Evolutionary conservation across 2,797 vertebrate species (phyloP).

Genomic region (Streptopelia turtur): DNA sequence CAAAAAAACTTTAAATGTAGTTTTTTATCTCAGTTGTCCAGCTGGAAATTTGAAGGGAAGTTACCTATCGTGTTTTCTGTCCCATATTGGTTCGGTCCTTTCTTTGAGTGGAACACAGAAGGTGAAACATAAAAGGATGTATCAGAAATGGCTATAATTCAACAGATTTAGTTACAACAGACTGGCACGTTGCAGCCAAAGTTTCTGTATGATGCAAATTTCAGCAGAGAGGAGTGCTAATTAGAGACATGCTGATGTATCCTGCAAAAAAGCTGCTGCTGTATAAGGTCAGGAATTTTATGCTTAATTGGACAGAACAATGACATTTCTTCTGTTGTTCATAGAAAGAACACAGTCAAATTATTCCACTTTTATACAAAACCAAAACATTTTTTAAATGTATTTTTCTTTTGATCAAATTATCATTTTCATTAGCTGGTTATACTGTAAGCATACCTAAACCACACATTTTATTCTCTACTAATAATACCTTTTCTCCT

Average conservation of each 20-base stretch:
- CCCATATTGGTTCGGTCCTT: neutral
- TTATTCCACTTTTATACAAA: neutral
- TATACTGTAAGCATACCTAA: neutral
- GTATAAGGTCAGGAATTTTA: neutral
- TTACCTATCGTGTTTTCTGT: neutral
- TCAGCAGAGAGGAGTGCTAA: neutral
- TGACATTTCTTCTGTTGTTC: neutral
- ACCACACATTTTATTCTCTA: neutral
- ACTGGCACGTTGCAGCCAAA: neutral
- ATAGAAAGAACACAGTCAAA: neutral
- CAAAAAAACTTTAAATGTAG: neutral
- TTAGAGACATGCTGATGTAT: neutral
- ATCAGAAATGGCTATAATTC: neutral
- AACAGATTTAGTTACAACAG: neutral
- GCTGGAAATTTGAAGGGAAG: neutral
- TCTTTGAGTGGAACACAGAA: neutral
- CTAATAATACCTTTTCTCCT: slow-evolving; percentile 90
- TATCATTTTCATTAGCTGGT: neutral
- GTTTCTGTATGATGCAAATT: neutral
- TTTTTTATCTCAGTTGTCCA: neutral
- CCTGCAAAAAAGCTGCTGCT: neutral
- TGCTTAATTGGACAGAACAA: neutral
- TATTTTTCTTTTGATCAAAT: neutral
- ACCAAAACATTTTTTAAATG: neutral
- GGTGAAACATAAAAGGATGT: neutral